Evolutionary conservation across 1,140 invertebrate species (phyloP), one percentile per base, ranked within the genome.

Genomic region (Bursaphelenchus mucronatus): DNA sequence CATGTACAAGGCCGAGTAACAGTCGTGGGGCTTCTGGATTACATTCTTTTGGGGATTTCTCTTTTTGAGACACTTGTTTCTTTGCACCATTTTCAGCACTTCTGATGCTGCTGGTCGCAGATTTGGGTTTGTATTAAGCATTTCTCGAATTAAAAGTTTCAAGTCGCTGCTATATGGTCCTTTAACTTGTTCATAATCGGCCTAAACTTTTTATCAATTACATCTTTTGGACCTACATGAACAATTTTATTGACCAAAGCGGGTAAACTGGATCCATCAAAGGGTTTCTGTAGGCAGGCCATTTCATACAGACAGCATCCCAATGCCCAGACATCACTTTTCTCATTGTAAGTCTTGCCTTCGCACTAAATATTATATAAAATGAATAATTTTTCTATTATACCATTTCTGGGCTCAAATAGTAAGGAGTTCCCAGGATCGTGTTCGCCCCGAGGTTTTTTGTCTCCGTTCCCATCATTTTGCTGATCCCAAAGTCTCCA

Each of bases 351-450:
- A 45, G 87, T 83, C 75, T 88, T 88, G 8, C 88, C 88, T 82
- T 89, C 88, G 81, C 88, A 89, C 88, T 89, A 45, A 21, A 61
- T 45, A 44, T 19, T 9, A 56, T 57, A 67, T 64, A 61, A 44
- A 64, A 57, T 56, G 13, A 19, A 50, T 19, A 40, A 55, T 39
- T 49, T 51, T 66, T 64, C 81, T 82, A n/a, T n/a, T n/a, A n/a
- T n/a, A 88, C 88, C 88, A 90, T 90, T 82, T 90, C 89, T 3
- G 89, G 89, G 78, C 88, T 89, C 64, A 90, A 88, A 79, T 90
- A 90, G 81, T 89, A 89, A 2, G 89, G 89, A 13, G 89, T 90
- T 5, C 89, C 89, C n/a, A 90, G 69, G 51, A 90, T 88, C 2
- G 89, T 90, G 66, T 88, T 85, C 5, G 89, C 89, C 67, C 87